Evolutionary conservation across 1,140 invertebrate genomes (phyloP), one percentile per base, ranked within the genome.

Genomic region (Zaprionus ghesquierei): DNA sequence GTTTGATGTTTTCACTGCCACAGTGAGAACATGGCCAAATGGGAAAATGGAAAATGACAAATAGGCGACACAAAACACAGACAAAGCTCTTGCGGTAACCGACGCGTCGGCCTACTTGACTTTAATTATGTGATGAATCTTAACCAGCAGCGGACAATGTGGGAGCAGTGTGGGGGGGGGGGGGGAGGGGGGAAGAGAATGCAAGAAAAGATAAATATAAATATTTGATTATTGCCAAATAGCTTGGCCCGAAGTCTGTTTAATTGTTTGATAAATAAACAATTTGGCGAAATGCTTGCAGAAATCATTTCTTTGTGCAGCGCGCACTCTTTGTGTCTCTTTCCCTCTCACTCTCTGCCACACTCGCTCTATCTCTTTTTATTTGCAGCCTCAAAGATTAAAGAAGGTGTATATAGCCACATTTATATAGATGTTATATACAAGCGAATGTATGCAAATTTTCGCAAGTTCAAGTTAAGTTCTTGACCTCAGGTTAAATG

Each of bases 1-100:
- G 64, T 68, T 68, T 59, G 64, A 68, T 68, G 64, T 68, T 66
- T 64, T 22, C 51, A 38, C 64, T 51, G 29, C 29, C n/a, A 55
- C 31, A 33, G 31, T 13, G 5, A 20, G 51, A 61, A 60, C 8
- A n/a, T 51, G 20, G 49, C 35, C 13, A 61, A 27, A 31, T 33
- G n/a, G 29, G 59, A 31, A 53, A 50, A 61, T 35, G 44, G 46
- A 31, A 60, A 50, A 46, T 27, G 55, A 41, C 8, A 27, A 29
- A 46, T 46, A 15, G 23, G 15, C 15, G 41, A 44, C 18, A 18
- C 20, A 9, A 22, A 46, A 41, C 35, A 41, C 18, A 15, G 13
- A 50, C 23, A 50, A 25, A 50, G 49, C 23, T 27, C 20, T 23
- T 22, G 49, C 13, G 20, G 23, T 50, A 13, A 23, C 10, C 20